Evolutionary conservation across 2,113 vertebrate genomes (phyloP), one percentile per base, ranked within the genome.

Genomic region (Nothoprocta pentlandii): DNA sequence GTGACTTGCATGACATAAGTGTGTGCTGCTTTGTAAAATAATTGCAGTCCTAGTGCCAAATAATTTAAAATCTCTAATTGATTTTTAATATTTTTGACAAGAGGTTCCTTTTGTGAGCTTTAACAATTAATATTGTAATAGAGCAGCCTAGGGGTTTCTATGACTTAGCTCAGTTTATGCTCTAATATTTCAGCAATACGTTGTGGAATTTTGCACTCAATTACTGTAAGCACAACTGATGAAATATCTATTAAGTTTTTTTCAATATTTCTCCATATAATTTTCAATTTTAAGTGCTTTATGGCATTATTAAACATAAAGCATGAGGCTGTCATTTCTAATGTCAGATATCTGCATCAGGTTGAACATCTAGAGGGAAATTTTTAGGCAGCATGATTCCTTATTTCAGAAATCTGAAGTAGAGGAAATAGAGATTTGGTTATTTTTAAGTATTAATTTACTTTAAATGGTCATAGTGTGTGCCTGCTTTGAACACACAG

Each of bases 41-140:
- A 89, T 86, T 87, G 67, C 58, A 58, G 12, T 83, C 85, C 59
- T 80, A 64, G 15, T 91, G 82, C 80, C 93, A 90, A 91, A 93
- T 83, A 74, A 54, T 93, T 95, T 73, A 66, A 93, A 91, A 71
- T 71, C 39, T 94, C 36, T 84, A 91, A 92, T 76, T 92, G 77
- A 90, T 95, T 88, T 96, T 96, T 82, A 93, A 61, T 87, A 80
- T 89, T 92, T 97, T 90, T 95, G 93, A 94, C 70, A 85, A 63
- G 76, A 83, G 51, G 25, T 62, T 93, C 47, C 53, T 91, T 93
- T 85, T 82, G 79, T 92, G 66, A 91, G 56, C 51, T 95, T 91
- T 95, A 84, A 83, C 82, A 92, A 91, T 96, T 96, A 96, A 84
- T 83, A 44, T 39, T 87, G n/a, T 91, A 96, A 80, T 71, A 82